phyloP scores from a whole-genome alignment of 1,140 invertebrate species.

The Rhopalosiphum padi region DNA sequence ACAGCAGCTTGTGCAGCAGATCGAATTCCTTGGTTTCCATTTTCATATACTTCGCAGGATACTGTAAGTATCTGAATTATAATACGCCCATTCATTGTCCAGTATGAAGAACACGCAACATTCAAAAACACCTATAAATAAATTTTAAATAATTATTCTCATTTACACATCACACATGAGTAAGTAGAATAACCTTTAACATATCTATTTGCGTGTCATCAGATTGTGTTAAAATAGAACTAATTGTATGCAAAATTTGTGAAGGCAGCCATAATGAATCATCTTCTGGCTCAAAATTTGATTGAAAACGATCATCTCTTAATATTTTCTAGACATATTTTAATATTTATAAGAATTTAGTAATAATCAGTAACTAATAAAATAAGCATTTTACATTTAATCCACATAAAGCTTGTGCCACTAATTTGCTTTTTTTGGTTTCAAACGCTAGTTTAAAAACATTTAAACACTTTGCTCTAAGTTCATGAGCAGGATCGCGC shows the following conservation, averaged over 20 bases:
- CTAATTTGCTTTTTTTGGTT: slow-evolving; percentile 83
- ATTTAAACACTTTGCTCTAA: slow-evolving; percentile 81
- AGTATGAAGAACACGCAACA: slow-evolving; percentile 79
- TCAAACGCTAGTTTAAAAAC: slow-evolving; percentile 86
- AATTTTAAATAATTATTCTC: background rate
- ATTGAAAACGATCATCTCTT: slow-evolving; percentile 88
- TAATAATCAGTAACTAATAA: background rate
- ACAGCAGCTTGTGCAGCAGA: slow-evolving; percentile 83
- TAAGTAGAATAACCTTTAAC: slow-evolving; percentile 68
- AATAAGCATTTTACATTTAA: slow-evolving; percentile 74
- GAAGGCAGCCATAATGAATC: slow-evolving; percentile 90
- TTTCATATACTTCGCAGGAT: slow-evolving; percentile 77
- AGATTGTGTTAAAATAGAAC: slow-evolving; percentile 75
- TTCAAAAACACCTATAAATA: slow-evolving; percentile 76
- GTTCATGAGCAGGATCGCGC: slow-evolving; percentile 81
- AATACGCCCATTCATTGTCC: slow-evolving; percentile 82
- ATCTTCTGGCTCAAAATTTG: slow-evolving; percentile 88
- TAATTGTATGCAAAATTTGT: slow-evolving; percentile 83
- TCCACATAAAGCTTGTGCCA: slow-evolving; percentile 80
- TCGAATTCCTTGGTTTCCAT: slow-evolving; percentile 77
- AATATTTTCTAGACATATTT: slow-evolving; percentile 77
- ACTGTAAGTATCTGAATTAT: slow-evolving; percentile 79
- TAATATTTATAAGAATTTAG: slow-evolving; percentile 42
- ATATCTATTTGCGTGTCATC: slow-evolving; percentile 80
- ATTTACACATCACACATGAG: background rate